Evolutionary conservation across 92 coral and sea anemone species (phyloP).

Genomic region (Hydrozoanthus gracilis): DNA sequence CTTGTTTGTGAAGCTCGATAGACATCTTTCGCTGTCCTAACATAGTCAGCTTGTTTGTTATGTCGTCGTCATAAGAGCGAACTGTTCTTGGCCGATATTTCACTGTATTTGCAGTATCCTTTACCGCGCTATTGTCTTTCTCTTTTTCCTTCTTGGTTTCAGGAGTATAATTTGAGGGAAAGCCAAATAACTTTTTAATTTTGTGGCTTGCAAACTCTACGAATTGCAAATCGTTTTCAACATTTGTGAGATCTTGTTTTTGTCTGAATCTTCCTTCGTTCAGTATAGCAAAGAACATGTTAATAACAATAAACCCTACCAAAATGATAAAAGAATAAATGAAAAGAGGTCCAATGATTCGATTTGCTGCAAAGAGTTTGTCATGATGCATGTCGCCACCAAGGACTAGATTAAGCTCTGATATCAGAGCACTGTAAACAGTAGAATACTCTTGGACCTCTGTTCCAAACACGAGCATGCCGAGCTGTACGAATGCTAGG

Average conservation of each 20-base stretch:
- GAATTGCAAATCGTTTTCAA: constrained; percentile 34
- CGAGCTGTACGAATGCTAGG: constrained; percentile 70
- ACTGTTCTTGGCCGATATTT: neutral
- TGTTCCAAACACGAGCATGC: constrained; percentile 68
- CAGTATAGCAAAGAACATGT: constrained; percentile 62
- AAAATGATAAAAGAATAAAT: constrained; percentile 53
- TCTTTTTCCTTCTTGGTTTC: neutral
- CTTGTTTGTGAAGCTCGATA: constrained; percentile 17
- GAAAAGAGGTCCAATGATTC: constrained; percentile 64
- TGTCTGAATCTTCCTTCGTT: constrained; percentile 50
- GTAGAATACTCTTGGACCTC: constrained; percentile 55
- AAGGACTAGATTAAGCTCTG: constrained; percentile 68
- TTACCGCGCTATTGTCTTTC: no score
- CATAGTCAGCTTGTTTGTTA: neutral
- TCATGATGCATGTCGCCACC: constrained; percentile 65
- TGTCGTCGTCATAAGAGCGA: neutral
- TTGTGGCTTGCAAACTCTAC: constrained; percentile 16
- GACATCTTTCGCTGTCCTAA: constrained; percentile 31
- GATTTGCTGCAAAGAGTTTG: constrained; percentile 49
- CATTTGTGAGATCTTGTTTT: constrained; percentile 10
- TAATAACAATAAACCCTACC: constrained; percentile 65
- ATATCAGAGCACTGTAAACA: constrained; percentile 48
- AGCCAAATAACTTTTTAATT: constrained; percentile 9
- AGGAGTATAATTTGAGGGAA: neutral
- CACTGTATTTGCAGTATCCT: neutral